Base-by-base conservation (phyloP, 2,113 vertebrate species). In the Mus spicilegus region DNA sequence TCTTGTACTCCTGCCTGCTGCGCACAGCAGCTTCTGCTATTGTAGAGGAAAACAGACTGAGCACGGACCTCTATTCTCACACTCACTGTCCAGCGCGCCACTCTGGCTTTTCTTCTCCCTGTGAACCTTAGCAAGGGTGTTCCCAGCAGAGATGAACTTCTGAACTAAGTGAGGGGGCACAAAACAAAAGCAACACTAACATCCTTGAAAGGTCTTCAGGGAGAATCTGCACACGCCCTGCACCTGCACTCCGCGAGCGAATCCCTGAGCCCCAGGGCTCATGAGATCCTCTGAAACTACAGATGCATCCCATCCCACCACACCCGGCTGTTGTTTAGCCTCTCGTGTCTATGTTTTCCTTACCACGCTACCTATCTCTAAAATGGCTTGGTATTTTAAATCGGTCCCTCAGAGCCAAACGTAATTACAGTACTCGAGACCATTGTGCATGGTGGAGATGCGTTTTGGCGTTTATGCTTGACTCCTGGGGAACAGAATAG, bases 221-320 rank as follows among this genome's bases (percentile, higher is more conserved):
- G 36, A 87, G 30, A 87, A 30, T 30, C 72, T 42, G 12, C 72
- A 49, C 28, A 49, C 6, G 19, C 8, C 11, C 22, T 5, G 12
- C 0, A 0, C 39, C 73, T 26, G 7, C 7, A 56, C 42, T 39
- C 46, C 9, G 0, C 56, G 26, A n/a, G n/a, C 14, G 58, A 63
- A n/a, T 65, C 28, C 7, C 49, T 39, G 86, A 67, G 46, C 42
- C 65, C 84, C 61, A 2, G 39, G 61, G 63, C 16, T 61, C 58
- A 39, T 24, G 58, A 0, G 36, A 85, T 33, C 82, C 24, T 86
- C 82, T 30, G 12, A 63, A 85, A 42, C 36, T 42, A 10, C 58
- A 8, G n/a, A 9, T 65, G 58, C 58, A 58, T 19, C 58, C 49
- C 16, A n/a, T 26, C 14, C 58, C 26, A 8, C 81, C n/a, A 11